A percentile compares a stretch with the other conserved stretches of the same genome.
Conservation (phyloP, 2,113 vertebrate genomes). For the Etheostoma cragini region DNA sequence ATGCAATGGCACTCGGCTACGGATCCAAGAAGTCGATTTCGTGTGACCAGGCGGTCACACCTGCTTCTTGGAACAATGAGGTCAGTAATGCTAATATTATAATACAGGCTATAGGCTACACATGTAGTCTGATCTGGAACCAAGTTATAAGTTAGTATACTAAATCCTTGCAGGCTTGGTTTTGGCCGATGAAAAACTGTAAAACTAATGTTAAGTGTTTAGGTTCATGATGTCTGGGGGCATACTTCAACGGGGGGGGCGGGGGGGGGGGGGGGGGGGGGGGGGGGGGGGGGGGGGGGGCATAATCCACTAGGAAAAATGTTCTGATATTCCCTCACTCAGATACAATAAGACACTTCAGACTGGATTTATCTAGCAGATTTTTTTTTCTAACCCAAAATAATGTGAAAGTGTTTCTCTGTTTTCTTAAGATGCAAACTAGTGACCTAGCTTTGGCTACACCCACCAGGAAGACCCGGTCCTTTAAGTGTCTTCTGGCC, state of each 20-base stretch:
- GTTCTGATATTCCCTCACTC: background rate
- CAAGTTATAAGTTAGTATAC: no score
- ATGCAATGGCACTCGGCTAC: slow-evolving; percentile 68
- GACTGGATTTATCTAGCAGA: background rate
- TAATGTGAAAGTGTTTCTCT: background rate
- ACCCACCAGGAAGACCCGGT: slow-evolving; percentile 8
- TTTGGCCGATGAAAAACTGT: no score
- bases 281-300: no score
- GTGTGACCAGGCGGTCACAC: slow-evolving; percentile 33
- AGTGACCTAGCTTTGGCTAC: background rate
- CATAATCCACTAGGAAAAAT: no score
- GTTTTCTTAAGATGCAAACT: slow-evolving; percentile 43
- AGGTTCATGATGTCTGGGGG: no score
- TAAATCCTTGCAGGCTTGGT: no score
- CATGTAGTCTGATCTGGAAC: no score
- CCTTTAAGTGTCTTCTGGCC: slow-evolving; percentile 46
- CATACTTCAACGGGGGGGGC: no score
- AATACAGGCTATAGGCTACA: background rate
- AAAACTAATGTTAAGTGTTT: no score
- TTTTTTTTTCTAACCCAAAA: background rate
- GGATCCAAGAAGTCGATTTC: slow-evolving; percentile 53
- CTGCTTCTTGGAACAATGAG: slow-evolving; percentile 31
- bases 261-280: no score
- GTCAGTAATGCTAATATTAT: slow-evolving; percentile 47
- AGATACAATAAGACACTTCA: background rate